A percentile compares a stretch with the other conserved stretches of the same genome.
Conservation (phyloP, 2,797 vertebrate genomes). For the Masticophis lateralis region DNA sequence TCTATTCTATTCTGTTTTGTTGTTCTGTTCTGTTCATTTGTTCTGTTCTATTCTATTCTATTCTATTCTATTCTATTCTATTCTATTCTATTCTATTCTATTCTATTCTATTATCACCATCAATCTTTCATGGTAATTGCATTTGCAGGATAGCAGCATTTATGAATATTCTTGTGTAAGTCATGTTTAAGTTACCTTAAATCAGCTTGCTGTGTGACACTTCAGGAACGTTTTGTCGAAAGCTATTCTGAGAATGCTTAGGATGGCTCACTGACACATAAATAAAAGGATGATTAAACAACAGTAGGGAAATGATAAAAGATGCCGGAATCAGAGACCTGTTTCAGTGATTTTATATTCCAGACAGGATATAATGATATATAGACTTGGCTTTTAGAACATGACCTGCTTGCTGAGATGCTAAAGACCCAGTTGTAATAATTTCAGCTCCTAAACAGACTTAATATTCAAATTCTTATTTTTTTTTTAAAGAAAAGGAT, state of each 20-base stretch:
- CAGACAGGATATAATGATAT: background rate
- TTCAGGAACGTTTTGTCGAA: background rate
- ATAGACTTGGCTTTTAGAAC: constrained; percentile 13
- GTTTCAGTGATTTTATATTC: constrained; percentile 9
- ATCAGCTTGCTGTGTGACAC: background rate
- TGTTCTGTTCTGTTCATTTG: too few relatives aligned
- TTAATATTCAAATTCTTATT: background rate
- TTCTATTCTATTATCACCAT: background rate
- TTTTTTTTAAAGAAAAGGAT: background rate
- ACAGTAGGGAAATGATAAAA: background rate
- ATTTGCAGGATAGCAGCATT: background rate
- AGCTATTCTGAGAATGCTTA: background rate
- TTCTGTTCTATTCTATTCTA: too few relatives aligned
- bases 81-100: too few relatives aligned
- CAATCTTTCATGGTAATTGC: background rate
- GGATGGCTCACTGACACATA: background rate
- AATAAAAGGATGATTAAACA: background rate
- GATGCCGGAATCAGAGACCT: background rate
- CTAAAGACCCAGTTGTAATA: constrained; percentile 1
- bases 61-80: too few relatives aligned
- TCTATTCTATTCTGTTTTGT: too few relatives aligned
- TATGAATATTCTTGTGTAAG: background rate
- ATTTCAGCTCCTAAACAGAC: background rate
- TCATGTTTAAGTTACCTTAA: background rate
- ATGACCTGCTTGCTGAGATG: background rate